Evolutionary conservation across 2,113 vertebrate genomes (phyloP).

Genomic region (Gobiocypris rarus): DNA sequence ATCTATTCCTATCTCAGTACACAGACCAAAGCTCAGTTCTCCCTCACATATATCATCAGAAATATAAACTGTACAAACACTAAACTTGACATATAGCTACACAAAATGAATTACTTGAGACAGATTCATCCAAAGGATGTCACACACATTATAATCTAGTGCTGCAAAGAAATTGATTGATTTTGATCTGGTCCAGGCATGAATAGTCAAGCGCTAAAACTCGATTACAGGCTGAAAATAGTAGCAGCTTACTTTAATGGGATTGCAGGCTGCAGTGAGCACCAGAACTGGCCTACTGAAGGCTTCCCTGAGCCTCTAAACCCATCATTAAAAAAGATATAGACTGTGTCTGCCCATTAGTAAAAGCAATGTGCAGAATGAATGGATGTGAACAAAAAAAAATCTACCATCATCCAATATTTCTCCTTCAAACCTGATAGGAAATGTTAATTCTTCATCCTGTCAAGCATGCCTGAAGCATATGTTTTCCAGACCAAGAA

Average conservation of each 20-base stretch:
- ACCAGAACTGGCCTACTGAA: constrained; percentile 72
- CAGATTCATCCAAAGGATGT: neutral
- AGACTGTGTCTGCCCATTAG: constrained; percentile 40
- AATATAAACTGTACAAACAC: neutral
- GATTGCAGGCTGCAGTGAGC: constrained; percentile 75
- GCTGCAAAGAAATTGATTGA: constrained; percentile 46
- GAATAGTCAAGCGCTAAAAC: constrained; percentile 83
- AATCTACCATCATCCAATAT: neutral
- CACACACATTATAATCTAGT: neutral
- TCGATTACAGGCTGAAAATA: constrained; percentile 87
- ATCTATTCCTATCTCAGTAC: neutral
- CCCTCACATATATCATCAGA: neutral
- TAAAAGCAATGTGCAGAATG: neutral
- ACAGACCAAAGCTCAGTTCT: neutral
- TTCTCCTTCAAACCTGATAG: constrained; percentile 11
- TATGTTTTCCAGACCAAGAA: neutral
- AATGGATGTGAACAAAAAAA: constrained; percentile 67
- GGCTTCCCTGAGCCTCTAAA: constrained; percentile 76
- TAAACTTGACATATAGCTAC: neutral
- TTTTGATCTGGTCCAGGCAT: constrained; percentile 66
- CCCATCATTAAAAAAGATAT: constrained; percentile 74
- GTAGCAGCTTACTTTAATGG: constrained; percentile 88
- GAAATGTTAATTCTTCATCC: neutral
- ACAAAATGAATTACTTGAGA: constrained; percentile 12
- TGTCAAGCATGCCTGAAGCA: neutral